phyloP scores from a whole-genome alignment of 2,888 invertebrate genomes.

The Xanthorhoe designata region DNA sequence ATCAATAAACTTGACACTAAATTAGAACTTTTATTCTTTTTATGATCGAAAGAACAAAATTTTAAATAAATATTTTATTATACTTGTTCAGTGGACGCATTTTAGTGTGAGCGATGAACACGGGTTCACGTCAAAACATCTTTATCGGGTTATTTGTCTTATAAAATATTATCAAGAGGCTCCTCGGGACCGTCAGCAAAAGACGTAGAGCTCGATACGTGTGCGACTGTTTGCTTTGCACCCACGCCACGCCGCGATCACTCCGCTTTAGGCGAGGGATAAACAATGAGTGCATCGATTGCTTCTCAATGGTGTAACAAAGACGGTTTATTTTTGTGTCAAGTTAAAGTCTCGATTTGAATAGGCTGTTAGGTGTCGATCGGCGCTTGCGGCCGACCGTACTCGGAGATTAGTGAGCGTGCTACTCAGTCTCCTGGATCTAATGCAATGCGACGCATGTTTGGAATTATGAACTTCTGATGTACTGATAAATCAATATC shows the following conservation, averaged over 20 bases:
- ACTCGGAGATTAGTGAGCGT: conserved; percentile 72
- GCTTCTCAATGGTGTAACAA: conserved; percentile 79
- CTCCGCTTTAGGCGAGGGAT: conserved; percentile 77
- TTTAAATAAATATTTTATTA: conserved; percentile 83
- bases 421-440: conserved; percentile 69
- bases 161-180: conserved; percentile 85
- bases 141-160: conserved; percentile 86
- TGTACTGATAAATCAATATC: conserved; percentile 81
- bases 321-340: conserved; percentile 80
- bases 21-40: conserved; percentile 79
- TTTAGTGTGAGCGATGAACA: conserved; percentile 85
- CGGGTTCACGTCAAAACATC: conserved; percentile 85
- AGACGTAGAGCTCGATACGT: conserved; percentile 78
- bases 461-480: conserved; percentile 77
- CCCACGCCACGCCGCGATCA: conserved; percentile 84
- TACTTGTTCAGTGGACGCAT: conserved; percentile 82
- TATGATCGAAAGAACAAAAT: conserved; percentile 73
- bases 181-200: conserved; percentile 84
- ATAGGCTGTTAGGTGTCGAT: conserved; percentile 69
- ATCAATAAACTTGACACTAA: conserved; percentile 83
- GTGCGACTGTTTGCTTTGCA: conserved; percentile 82
- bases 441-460: conserved; percentile 73
- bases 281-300: conserved; percentile 84
- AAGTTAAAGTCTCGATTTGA: conserved; percentile 73
- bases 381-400: conserved; percentile 68